Evolutionary conservation across 2,888 invertebrate genomes (phyloP).

Genomic region (Catocala fraxini): DNA sequence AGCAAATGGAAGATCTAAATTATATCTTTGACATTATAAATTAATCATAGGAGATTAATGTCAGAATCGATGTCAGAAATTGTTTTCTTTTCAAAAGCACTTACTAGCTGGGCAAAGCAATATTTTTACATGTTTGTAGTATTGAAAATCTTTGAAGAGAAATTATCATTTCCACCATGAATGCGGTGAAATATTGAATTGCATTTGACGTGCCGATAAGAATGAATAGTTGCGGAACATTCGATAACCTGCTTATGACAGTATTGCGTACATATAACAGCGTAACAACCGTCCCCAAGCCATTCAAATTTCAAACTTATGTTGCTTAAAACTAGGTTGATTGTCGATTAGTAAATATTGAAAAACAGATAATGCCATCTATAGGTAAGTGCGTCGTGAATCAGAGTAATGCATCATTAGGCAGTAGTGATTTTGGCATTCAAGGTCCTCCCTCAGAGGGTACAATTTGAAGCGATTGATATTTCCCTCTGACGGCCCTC

Average conservation of each 20-base stretch:
- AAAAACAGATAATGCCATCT: conserved; percentile 39
- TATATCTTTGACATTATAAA: no score
- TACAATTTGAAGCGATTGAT: conserved; percentile 70
- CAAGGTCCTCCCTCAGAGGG: conserved; percentile 67
- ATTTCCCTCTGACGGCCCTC: conserved; percentile 63
- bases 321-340: conserved; percentile 20
- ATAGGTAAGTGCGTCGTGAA: conserved; percentile 61
- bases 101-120: no score
- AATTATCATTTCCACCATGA: conserved; percentile 46
- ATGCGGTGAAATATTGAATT: conserved; percentile 52
- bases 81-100: no score
- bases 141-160: conserved; percentile 29
- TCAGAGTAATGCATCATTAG: conserved; percentile 70
- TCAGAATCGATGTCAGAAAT: no score
- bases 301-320: conserved; percentile 17
- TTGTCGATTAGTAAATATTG: conserved; percentile 14
- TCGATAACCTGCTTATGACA: conserved; percentile 65
- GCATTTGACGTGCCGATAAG: conserved; percentile 62
- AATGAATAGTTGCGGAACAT: conserved; percentile 61
- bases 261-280: conserved; percentile 20
- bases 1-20: no score
- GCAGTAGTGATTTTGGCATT: conserved; percentile 72
- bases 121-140: not conserved
- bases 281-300: conserved; percentile 14
- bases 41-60: no score